Conservation (phyloP, 2,888 invertebrate genomes). For the Steinernema hermaphroditum region DNA sequence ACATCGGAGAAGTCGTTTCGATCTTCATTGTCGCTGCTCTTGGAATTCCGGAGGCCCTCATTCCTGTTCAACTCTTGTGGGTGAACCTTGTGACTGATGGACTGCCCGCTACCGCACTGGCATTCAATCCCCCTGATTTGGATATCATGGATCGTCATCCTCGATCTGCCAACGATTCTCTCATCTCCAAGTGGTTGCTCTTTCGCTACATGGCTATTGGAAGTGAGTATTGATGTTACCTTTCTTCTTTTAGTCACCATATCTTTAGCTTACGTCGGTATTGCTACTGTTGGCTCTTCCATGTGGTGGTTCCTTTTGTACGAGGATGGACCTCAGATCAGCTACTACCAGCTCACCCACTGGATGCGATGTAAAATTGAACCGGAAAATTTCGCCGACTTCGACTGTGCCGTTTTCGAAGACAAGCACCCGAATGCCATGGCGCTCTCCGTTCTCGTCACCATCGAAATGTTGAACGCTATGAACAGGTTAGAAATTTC, state of each 20-base stretch:
- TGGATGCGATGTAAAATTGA: conserved; percentile 89
- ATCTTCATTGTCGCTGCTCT: conserved; percentile 99
- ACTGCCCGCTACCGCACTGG: conserved; percentile 98
- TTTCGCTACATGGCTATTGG: conserved; percentile 85
- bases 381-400: conserved; percentile 89
- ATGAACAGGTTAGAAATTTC: conserved; percentile 82
- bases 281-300: conserved; percentile 96
- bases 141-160: conserved; percentile 99
- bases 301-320: conserved; percentile 99
- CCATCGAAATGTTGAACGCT: conserved; percentile 99
- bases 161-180: conserved; percentile 91
- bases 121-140: conserved; percentile 99
- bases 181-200: conserved; percentile 99
- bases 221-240: conserved; percentile 63
- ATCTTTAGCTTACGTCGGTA: conserved; percentile 85
- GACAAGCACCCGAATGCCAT: conserved; percentile 99
- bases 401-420: conserved; percentile 95
- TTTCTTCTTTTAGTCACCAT: not conserved
- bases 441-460: conserved; percentile 98
- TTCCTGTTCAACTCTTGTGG: conserved; percentile 99
- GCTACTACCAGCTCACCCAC: conserved; percentile 95
- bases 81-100: conserved; percentile 92
- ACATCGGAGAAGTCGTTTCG: conserved; percentile 85
- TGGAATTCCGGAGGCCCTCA: conserved; percentile 97
- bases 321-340: conserved; percentile 87